phyloP scores from a whole-genome alignment of 2,888 invertebrate species.

The Xestobium rufovillosum region DNA sequence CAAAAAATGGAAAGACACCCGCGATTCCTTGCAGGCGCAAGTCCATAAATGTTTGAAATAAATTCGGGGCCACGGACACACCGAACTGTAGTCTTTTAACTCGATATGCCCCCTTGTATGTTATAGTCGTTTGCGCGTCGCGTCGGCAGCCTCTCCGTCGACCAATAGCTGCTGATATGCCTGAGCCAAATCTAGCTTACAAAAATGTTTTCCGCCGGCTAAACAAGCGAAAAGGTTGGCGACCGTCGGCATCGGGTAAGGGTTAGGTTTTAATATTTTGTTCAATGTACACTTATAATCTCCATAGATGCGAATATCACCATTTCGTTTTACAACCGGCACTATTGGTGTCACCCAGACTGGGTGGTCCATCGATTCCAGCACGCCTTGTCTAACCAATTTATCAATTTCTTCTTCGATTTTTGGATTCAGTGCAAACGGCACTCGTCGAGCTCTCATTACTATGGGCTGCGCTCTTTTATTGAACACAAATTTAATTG shows the following conservation, averaged over 20 bases:
- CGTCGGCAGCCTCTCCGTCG: constrained; percentile 29
- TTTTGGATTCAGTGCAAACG: constrained; percentile 21
- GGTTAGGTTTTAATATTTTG: constrained; percentile 22
- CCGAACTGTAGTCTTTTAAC: constrained; percentile 25
- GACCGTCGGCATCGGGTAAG: constrained; percentile 24
- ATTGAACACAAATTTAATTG: too few species aligned
- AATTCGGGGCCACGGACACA: constrained; percentile 19
- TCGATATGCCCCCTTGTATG: constrained; percentile 30
- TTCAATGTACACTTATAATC: too few species aligned
- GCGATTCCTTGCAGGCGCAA: constrained; percentile 9
- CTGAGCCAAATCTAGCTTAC: constrained; percentile 33
- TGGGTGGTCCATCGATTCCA: constrained; percentile 20
- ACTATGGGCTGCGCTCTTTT: too few species aligned
- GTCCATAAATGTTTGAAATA: constrained; percentile 21
- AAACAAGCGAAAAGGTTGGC: constrained; percentile 18
- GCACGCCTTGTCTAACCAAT: constrained; percentile 18
- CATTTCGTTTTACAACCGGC: constrained; percentile 24
- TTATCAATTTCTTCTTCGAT: constrained; percentile 22
- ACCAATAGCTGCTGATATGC: constrained; percentile 33
- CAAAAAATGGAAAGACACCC: constrained; percentile 8
- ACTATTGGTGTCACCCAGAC: constrained; percentile 28
- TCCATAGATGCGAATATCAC: constrained; percentile 24
- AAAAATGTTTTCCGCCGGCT: constrained; percentile 29
- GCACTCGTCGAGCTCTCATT: too few species aligned
- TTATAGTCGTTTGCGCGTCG: constrained; percentile 28